phyloP scores from a whole-genome alignment of 2,797 vertebrate genomes.

The Amblyraja radiata region DNA sequence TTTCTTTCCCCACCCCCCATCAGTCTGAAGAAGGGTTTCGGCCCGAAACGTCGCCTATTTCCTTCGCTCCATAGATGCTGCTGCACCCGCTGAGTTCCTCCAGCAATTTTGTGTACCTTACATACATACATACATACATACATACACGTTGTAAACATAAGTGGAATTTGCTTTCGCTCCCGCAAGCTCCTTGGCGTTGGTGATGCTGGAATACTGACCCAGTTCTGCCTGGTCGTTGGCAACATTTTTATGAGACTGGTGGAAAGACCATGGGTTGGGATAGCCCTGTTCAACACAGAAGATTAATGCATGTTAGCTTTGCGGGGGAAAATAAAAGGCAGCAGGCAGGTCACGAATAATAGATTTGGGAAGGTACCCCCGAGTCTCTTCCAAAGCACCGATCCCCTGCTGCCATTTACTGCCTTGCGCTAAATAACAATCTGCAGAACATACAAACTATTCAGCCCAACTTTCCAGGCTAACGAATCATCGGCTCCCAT shows the following conservation, averaged over 20 bases:
- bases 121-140: background rate
- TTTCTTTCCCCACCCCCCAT: too few relatives aligned
- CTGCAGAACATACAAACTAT: background rate
- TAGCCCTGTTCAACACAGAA: slow-evolving; percentile 10
- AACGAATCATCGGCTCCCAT: too few relatives aligned
- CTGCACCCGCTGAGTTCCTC: too few relatives aligned
- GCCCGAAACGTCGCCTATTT: too few relatives aligned
- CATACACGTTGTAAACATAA: slow-evolving; percentile 20
- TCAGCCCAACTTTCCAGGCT: background rate
- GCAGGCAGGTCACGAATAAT: background rate
- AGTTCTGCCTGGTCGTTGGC: background rate
- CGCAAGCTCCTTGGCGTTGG: background rate
- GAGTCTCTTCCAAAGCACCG: background rate
- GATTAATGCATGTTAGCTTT: background rate
- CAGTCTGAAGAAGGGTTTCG: too few relatives aligned
- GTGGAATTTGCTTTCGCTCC: background rate
- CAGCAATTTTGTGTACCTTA: too few relatives aligned
- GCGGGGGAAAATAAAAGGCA: background rate
- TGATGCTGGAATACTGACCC: background rate
- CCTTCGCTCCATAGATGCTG: too few relatives aligned
- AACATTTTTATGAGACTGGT: background rate
- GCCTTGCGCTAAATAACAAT: background rate
- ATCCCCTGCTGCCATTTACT: background rate
- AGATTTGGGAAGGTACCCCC: background rate
- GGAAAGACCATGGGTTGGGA: background rate